Evolutionary conservation across 2,113 vertebrate species (phyloP).

Genomic region (Craseonycteris thonglongyai): DNA sequence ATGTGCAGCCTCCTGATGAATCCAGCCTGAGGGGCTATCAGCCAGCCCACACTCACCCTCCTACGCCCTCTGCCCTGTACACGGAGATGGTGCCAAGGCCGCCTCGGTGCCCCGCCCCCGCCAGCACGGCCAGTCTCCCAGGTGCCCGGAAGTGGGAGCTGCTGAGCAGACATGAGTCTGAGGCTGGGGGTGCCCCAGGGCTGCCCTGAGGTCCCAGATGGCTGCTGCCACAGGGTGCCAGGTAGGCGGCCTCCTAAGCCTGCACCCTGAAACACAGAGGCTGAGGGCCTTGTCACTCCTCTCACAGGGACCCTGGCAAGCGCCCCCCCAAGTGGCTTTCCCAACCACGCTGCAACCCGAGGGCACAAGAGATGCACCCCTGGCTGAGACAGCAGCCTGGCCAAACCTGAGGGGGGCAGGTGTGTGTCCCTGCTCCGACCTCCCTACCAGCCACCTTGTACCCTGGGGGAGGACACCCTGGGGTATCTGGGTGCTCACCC

Average conservation of each 20-base stretch:
- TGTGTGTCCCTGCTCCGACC: neutral
- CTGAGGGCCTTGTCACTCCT: too few species aligned
- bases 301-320: neutral
- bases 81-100: neutral
- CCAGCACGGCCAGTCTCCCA: neutral
- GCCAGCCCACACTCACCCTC: accelerated
- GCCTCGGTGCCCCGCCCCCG: neutral
- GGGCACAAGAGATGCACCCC: neutral
- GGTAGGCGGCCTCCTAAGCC: neutral
- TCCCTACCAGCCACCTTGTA: accelerated
- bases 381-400: accelerated
- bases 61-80: neutral
- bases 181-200: neutral
- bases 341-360: accelerated
- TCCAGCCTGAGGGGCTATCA: too few species aligned
- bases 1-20: too few species aligned
- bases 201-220: neutral
- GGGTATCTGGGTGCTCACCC: neutral
- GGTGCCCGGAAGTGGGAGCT: neutral
- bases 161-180: neutral
- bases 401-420: too few species aligned
- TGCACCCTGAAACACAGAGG: too few species aligned
- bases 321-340: neutral
- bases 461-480: accelerated
- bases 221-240: neutral